These are phyloP conservation scores for Heterodera filipjevi DNA, from an alignment of 2,888 invertebrate species.

Conservation along the genomic window DNA sequence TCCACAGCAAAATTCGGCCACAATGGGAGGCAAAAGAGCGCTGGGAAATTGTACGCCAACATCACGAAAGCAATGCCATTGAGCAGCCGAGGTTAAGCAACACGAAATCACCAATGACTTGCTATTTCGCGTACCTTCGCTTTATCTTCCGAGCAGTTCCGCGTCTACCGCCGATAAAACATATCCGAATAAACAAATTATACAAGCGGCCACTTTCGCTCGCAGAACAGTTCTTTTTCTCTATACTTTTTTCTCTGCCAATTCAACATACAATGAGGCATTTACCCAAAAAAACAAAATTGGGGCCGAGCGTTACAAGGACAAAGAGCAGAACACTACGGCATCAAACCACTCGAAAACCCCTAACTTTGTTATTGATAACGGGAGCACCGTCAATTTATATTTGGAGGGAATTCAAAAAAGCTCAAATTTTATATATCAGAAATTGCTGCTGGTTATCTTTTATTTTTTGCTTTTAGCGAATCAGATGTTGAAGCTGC, in stretches of 20 bases:
- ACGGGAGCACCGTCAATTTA: not conserved
- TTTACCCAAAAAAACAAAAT: not conserved
- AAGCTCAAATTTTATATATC: constrained; percentile 1
- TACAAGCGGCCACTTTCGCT: not conserved
- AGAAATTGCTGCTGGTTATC: not conserved
- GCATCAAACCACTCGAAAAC: not conserved
- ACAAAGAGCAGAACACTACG: not conserved
- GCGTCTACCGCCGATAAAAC: not conserved
- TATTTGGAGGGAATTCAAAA: constrained; percentile 24
- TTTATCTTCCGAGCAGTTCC: not conserved
- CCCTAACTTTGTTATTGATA: not conserved
- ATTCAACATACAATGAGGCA: not conserved
- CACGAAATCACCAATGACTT: not conserved
- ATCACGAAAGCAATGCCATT: not conserved
- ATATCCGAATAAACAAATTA: not conserved
- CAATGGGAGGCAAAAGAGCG: not conserved
- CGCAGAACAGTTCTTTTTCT: not conserved
- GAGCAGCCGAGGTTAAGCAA: too few species aligned
- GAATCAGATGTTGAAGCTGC: constrained; percentile 40
- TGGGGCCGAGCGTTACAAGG: not conserved
- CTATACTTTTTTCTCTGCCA: not conserved
- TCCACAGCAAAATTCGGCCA: not conserved
- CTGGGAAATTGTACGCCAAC: too few species aligned
- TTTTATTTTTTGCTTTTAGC: constrained; percentile 28
- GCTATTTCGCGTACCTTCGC: not conserved